Base-by-base conservation (phyloP, 2,113 vertebrate species). In the Pseudorectes ferrugineus region DNA sequence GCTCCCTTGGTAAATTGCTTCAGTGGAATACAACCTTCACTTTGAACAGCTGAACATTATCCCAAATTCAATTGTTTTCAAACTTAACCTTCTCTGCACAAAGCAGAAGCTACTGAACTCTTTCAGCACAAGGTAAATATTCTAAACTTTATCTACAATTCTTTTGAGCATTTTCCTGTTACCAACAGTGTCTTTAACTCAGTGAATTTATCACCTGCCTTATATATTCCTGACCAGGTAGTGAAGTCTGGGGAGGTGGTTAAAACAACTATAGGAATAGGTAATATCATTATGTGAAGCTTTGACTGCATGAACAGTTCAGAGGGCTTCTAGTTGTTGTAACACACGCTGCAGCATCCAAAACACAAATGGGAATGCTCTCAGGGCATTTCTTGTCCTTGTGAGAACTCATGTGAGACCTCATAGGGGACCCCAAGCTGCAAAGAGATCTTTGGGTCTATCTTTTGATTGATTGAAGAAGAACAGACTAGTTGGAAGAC, bases 301-400 rank as follows among this genome's bases (percentile, higher is more conserved):
- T 84, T 29, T 84, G 55, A 21, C 17, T 77, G 4, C 31, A 70
- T 29, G 5, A 89, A 45, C 52, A 66, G 11, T 62, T 83, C 78
- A 74, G 35, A 72, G 14, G 16, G 49, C 20, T 68, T 31, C 49
- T 62, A 20, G 23, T 28, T 78, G 21, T 9, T 67, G 31, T 63
- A 15, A 28, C 2, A 31, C n/a, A 42, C 0, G 0, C 43, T 70
- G 38, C 25, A 92, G 21, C 40, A 59, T 40, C n/a, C 28, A 43
- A 78, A 92, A 54, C 26, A 35, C 8, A 5, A 74, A 31, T 19
- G 4, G 18, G 11, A 84, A 78, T 35, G 8, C 31, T 79, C 31
- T 67, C 1, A 6, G n/a, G 42, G 9, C 21, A 33, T 46, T 71
- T 78, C 12, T 92, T 46, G n/a, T 57, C 45, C 45, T 58, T 55